phyloP scores from a whole-genome alignment of 2,113 vertebrate genomes.

The Oceanites oceanicus region DNA sequence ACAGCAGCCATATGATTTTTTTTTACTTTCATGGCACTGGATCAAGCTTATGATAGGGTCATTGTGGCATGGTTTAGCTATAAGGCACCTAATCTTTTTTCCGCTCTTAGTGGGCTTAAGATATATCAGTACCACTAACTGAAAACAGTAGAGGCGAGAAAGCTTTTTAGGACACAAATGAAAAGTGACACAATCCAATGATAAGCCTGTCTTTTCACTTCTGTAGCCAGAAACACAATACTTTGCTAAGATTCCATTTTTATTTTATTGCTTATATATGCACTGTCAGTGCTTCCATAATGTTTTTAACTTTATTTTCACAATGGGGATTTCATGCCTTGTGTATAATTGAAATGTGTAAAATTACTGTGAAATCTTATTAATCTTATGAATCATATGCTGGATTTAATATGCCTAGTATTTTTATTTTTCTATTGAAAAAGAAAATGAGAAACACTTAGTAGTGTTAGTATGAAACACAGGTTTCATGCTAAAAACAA shows the following conservation, averaged over 20 bases:
- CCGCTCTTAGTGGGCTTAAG: not conserved
- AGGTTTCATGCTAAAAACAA: not conserved
- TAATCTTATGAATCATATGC: conserved; percentile 20
- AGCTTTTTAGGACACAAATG: not conserved
- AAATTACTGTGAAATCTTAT: conserved; percentile 21
- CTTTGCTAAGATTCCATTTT: not conserved
- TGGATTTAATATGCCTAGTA: conserved; percentile 1
- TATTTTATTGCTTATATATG: conserved; percentile 5
- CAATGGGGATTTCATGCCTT: conserved; percentile 9
- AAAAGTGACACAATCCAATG: not conserved
- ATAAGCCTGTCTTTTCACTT: not conserved
- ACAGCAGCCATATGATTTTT: not conserved
- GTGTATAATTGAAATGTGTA: conserved; percentile 31
- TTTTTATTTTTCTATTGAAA: not conserved
- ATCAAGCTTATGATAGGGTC: not conserved
- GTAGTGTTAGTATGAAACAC: not conserved
- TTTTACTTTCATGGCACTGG: not conserved
- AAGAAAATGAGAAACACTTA: not conserved
- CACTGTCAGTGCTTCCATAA: conserved; percentile 4
- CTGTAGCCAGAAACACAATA: not conserved
- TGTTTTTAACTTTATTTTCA: conserved; percentile 29
- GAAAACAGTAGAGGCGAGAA: not conserved
- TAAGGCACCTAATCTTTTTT: not conserved
- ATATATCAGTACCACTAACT: not conserved
- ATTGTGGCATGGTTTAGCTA: not conserved